A percentile compares a stretch with the other conserved stretches of the same genome.
These are phyloP conservation scores for Xenopus borealis DNA, from an alignment of 2,113 vertebrate genomes.

Conservation along the genomic window DNA sequence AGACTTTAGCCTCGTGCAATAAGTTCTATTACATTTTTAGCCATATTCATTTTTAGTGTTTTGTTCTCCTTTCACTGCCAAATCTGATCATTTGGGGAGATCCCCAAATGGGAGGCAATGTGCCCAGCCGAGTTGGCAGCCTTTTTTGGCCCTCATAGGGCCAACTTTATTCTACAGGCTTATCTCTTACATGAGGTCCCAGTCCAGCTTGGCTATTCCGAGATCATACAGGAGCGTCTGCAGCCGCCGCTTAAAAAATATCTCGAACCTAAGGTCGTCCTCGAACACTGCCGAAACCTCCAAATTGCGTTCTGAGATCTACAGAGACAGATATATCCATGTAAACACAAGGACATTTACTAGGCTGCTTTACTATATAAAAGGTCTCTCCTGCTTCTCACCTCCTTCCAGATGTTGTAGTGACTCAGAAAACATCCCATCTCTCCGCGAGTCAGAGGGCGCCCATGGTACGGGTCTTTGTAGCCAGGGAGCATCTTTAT, in stretches of 20 bases:
- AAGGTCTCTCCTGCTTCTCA: constrained; percentile 47
- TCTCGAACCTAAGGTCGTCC: constrained; percentile 88
- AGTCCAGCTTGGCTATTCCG: constrained; percentile 68
- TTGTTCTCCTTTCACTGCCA: too few relatives aligned
- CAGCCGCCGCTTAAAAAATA: constrained; percentile 88
- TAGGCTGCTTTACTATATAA: not conserved
- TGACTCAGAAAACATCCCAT: constrained; percentile 92
- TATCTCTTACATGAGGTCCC: constrained; percentile 84
- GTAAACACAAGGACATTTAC: not conserved
- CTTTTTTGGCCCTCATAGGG: too few relatives aligned
- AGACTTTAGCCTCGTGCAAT: too few relatives aligned
- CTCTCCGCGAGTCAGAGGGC: constrained; percentile 86
- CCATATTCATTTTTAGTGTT: too few relatives aligned
- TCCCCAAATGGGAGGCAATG: too few relatives aligned
- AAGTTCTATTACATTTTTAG: too few relatives aligned
- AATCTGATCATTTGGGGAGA: too few relatives aligned
- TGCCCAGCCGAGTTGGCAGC: too few relatives aligned
- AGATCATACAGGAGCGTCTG: constrained; percentile 82
- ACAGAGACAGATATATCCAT: not conserved
- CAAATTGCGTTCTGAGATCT: constrained; percentile 74
- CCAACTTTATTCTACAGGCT: not conserved
- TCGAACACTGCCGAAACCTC: constrained; percentile 78
- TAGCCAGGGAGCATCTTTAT: constrained; percentile 91
- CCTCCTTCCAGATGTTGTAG: constrained; percentile 87
- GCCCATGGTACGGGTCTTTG: constrained; percentile 83